Evolutionary conservation across 2,113 vertebrate species (phyloP).

Genomic region (Neodontobutis hainanensis): DNA sequence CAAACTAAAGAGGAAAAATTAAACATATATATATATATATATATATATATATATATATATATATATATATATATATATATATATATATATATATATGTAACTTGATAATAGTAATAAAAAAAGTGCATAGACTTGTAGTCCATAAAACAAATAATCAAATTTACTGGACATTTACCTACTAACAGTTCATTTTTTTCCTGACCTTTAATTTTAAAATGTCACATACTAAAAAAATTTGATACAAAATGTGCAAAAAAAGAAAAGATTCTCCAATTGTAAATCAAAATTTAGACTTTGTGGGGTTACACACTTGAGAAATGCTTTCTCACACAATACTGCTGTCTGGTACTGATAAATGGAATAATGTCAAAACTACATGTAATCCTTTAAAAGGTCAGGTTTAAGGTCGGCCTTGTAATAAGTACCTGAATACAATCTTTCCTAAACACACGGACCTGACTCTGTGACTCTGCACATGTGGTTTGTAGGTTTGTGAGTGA

Average conservation of each 20-base stretch:
- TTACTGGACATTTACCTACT: too few species aligned
- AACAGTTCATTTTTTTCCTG: too few species aligned
- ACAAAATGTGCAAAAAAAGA: too few species aligned
- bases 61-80: too few species aligned
- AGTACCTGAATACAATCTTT: neutral
- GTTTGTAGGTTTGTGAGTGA: neutral
- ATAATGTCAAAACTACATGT: neutral
- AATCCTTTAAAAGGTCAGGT: neutral
- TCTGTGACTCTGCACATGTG: neutral
- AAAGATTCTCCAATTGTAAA: neutral
- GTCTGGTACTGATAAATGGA: neutral
- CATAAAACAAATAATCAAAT: too few species aligned
- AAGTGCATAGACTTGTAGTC: too few species aligned
- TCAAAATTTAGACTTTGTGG: neutral
- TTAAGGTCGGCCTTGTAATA: neutral
- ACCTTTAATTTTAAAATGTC: too few species aligned
- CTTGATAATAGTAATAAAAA: too few species aligned
- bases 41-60: too few species aligned
- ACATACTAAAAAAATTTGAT: too few species aligned
- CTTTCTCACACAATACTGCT: neutral
- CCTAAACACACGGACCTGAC: too few species aligned
- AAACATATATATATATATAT: neutral
- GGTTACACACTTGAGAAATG: neutral
- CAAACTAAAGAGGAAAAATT: neutral
- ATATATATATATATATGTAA: too few species aligned